Percentiles rank a stretch among this genome's conserved stretches.
Evolutionary conservation across 2,888 invertebrate genomes (phyloP).

Genomic region (Pseudolycoriella hygida): DNA sequence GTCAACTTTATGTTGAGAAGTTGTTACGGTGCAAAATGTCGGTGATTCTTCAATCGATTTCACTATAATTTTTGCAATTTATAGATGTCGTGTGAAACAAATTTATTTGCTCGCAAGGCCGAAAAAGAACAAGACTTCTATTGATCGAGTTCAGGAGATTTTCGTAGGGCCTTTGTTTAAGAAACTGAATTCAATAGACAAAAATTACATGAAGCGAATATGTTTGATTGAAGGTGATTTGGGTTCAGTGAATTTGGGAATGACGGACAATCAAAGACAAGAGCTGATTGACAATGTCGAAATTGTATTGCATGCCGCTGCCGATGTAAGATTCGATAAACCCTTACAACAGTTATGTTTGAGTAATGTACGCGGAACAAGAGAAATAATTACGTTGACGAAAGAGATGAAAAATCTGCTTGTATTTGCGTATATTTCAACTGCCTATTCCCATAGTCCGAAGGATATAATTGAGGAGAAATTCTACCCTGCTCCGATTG

Average conservation of each 20-base stretch:
- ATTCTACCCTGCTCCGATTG: conserved; percentile 14
- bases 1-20: conserved; percentile 16
- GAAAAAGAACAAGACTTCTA: conserved; percentile 11
- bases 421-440: conserved; percentile 16
- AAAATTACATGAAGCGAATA: conserved; percentile 13
- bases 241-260: conserved; percentile 11
- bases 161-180: conserved; percentile 10
- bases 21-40: conserved; percentile 16
- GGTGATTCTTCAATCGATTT: background rate
- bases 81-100: conserved; percentile 13
- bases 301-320: conserved; percentile 16
- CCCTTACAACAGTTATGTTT: conserved; percentile 12
- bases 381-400: conserved; percentile 14
- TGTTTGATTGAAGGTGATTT: conserved; percentile 16
- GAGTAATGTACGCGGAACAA: conserved; percentile 16
- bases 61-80: background rate
- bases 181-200: conserved; percentile 9
- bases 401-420: conserved; percentile 9
- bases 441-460: conserved; percentile 14
- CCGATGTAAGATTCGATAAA: conserved; percentile 17
- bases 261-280: conserved; percentile 11
- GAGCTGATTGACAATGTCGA: conserved; percentile 14
- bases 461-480: conserved; percentile 12
- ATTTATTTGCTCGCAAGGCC: conserved; percentile 13
- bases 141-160: conserved; percentile 11